Conservation (phyloP, 2,113 vertebrate species). For the Brachypodius melanocephalos region DNA sequence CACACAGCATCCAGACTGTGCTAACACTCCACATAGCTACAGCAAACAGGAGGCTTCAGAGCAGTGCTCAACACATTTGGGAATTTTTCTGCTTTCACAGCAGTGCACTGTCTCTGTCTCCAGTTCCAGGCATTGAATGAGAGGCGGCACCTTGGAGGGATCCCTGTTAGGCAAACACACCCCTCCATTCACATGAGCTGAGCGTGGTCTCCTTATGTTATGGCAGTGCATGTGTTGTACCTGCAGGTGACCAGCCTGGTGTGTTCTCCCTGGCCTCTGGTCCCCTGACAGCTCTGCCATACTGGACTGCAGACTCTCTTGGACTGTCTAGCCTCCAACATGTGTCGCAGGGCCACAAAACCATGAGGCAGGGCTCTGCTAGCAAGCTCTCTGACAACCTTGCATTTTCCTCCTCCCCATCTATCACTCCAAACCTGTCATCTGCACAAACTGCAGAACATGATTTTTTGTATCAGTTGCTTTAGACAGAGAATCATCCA, state of each 20-base stretch:
- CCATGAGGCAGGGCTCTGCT: background rate
- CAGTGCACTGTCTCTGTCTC: background rate
- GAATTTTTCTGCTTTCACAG: background rate
- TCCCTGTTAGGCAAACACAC: background rate
- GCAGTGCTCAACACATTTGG: background rate
- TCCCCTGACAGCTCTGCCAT: background rate
- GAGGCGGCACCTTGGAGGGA: background rate
- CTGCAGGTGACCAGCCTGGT: background rate
- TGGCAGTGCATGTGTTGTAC: fast-evolving
- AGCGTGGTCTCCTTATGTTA: background rate
- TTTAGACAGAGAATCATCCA: background rate
- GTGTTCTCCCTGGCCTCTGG: background rate
- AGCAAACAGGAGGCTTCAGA: background rate
- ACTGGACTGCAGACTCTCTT: background rate
- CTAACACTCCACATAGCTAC: fast-evolving
- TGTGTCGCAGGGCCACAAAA: background rate
- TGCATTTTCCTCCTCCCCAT: background rate
- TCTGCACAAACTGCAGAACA: background rate
- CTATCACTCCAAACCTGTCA: background rate
- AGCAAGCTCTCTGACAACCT: background rate
- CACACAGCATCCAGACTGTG: fast-evolving
- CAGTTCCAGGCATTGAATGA: background rate
- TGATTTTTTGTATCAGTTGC: background rate
- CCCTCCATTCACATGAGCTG: background rate
- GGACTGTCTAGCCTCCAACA: background rate